Conservation (phyloP, 2,888 invertebrate genomes). For the Phyllotreta striolata region DNA sequence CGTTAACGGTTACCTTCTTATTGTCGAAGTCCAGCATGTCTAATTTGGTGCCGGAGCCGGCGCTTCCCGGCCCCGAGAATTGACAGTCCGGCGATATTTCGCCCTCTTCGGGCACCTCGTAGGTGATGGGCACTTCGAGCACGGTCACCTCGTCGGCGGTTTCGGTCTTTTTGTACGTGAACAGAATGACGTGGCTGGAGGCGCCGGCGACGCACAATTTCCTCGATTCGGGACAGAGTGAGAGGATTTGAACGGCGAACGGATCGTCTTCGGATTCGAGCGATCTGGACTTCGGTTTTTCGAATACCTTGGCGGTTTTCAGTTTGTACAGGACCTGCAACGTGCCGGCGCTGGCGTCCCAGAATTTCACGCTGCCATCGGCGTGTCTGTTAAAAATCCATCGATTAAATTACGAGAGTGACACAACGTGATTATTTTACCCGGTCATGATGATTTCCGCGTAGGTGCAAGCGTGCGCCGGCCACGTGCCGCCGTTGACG, state of each 20-base stretch:
- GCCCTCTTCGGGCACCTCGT: conserved; percentile 81
- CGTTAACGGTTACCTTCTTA: conserved; percentile 61
- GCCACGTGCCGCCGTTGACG: conserved; percentile 95
- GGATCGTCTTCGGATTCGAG: conserved; percentile 83
- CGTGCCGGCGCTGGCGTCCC: conserved; percentile 97
- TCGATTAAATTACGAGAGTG: not conserved
- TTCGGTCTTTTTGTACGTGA: conserved; percentile 94
- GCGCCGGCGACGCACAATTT: conserved; percentile 89
- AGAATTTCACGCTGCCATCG: conserved; percentile 98
- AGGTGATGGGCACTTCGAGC: conserved; percentile 87
- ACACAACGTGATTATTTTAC: conserved; percentile 60
- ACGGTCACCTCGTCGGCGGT: conserved; percentile 71
- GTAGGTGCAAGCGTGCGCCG: conserved; percentile 94
- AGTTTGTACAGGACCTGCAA: conserved; percentile 97
- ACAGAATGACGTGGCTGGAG: conserved; percentile 92
- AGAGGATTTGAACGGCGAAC: conserved; percentile 87
- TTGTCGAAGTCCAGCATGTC: conserved; percentile 61
- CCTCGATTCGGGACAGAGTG: conserved; percentile 93
- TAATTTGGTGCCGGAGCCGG: conserved; percentile 56
- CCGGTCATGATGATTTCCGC: conserved; percentile 99
- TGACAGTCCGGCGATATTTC: conserved; percentile 86
- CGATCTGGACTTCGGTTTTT: conserved; percentile 73
- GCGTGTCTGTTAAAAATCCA: conserved; percentile 75
- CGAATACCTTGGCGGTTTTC: conserved; percentile 94
- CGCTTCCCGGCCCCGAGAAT: conserved; percentile 61